A percentile compares a stretch with the other conserved stretches of the same genome.
Conservation (phyloP, 2,113 vertebrate species). For the Mesoclemmys tuberculata region DNA sequence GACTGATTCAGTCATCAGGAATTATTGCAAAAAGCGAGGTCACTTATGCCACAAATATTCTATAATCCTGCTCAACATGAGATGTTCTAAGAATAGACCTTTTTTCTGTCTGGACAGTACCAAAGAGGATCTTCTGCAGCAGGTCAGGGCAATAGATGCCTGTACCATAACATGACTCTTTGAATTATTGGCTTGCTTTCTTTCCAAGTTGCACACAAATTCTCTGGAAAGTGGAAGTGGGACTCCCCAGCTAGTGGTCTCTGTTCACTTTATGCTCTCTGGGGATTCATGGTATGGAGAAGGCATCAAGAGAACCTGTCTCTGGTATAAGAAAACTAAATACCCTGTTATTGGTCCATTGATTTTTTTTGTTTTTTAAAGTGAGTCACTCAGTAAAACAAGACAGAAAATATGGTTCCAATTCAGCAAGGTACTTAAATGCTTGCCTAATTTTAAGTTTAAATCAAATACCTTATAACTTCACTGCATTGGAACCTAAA, state of each 20-base stretch:
- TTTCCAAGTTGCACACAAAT: background rate
- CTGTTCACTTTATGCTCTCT: constrained; percentile 54
- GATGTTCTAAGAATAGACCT: constrained; percentile 36
- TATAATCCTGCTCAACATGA: background rate
- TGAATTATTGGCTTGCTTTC: constrained; percentile 33
- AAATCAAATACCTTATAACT: constrained; percentile 59
- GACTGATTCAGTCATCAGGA: background rate
- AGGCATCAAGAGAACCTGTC: constrained; percentile 61
- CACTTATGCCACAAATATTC: rapidly evolving
- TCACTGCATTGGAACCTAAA: constrained; percentile 45
- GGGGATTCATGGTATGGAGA: constrained; percentile 63
- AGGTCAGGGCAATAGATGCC: constrained; percentile 42
- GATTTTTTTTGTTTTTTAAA: background rate
- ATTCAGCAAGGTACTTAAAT: constrained; percentile 63
- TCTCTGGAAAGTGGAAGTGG: constrained; percentile 31
- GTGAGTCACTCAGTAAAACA: background rate
- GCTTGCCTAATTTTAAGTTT: constrained; percentile 59
- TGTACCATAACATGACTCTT: constrained; percentile 55
- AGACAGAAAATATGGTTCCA: background rate
- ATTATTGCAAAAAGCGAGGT: background rate
- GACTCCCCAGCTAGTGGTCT: constrained; percentile 35
- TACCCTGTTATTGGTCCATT: constrained; percentile 54
- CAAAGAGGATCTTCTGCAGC: constrained; percentile 63
- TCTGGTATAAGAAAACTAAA: constrained; percentile 47
- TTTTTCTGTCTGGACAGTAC: constrained; percentile 25